Evolutionary conservation across 2,888 invertebrate species (phyloP).

Genomic region (Biston stratarius): DNA sequence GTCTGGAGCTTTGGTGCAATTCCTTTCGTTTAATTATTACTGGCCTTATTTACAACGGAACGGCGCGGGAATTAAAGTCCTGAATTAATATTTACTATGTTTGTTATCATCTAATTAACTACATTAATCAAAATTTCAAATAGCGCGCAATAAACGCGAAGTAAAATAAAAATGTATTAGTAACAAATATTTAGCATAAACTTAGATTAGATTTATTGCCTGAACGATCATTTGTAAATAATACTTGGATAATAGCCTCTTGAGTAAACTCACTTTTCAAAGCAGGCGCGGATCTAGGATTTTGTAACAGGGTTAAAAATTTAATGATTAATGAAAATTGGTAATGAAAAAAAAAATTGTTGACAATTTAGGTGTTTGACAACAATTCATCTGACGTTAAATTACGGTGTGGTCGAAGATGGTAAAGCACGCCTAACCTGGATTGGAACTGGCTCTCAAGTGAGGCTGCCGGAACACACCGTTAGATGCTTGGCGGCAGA

Average conservation of each 20-base stretch:
- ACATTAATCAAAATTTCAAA: conserved; percentile 13
- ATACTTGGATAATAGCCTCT: background rate
- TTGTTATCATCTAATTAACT: conserved; percentile 34
- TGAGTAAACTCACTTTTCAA: no score
- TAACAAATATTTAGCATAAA: background rate
- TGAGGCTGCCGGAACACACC: no score
- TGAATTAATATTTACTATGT: conserved; percentile 44
- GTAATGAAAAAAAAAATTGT: no score
- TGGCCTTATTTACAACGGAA: conserved; percentile 33
- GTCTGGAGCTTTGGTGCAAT: conserved; percentile 41
- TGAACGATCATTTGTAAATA: background rate
- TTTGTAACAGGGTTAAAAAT: no score
- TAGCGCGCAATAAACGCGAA: conserved; percentile 4
- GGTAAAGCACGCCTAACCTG: no score
- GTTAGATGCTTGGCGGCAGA: no score
- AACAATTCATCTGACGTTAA: no score
- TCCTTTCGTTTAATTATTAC: conserved; percentile 47
- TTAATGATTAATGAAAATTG: no score
- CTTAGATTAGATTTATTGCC: background rate
- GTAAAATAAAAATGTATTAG: background rate
- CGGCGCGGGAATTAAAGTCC: conserved; percentile 35
- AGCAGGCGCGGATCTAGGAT: no score
- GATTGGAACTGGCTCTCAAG: no score
- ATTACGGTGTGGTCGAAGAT: no score
- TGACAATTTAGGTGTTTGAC: no score